Conservation (phyloP, 2,113 vertebrate species). For the Mastomys natalensis region DNA sequence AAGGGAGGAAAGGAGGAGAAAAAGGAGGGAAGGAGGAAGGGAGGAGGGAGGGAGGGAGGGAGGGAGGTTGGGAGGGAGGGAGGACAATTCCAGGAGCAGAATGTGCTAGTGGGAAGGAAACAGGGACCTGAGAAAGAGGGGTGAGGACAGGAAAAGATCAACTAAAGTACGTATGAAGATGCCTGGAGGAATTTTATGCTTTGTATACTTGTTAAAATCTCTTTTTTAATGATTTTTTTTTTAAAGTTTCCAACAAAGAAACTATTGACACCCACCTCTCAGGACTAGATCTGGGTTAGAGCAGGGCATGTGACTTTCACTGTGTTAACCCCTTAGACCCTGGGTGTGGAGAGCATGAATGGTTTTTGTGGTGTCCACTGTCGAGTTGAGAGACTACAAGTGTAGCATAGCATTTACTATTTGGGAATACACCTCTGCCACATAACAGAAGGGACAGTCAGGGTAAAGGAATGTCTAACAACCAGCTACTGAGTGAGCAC, state of each 20-base stretch:
- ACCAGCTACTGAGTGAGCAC: background rate
- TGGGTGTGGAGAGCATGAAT: background rate
- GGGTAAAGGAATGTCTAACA: background rate
- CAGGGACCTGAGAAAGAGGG: background rate
- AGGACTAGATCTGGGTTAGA: background rate
- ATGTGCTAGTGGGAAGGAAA: background rate
- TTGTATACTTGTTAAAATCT: background rate
- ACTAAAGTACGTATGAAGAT: background rate
- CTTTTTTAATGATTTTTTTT: background rate
- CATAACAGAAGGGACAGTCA: background rate
- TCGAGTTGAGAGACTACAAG: background rate
- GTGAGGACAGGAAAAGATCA: background rate
- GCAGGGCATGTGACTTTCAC: background rate
- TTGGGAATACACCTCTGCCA: background rate
- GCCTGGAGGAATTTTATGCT: background rate
- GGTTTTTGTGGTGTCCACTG: background rate
- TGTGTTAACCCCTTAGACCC: background rate
- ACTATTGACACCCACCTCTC: background rate
- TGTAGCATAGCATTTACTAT: background rate
- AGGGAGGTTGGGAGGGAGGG: fast-evolving
- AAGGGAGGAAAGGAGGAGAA: background rate
- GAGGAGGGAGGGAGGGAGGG: background rate
- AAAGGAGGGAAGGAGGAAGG: no score
- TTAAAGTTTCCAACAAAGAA: background rate
- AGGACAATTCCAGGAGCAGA: background rate